Percentiles rank a stretch among this genome's conserved stretches.
These are phyloP conservation scores for Urophycis tenuis DNA, from an alignment of 2,797 vertebrate species.

Conservation along the genomic window DNA sequence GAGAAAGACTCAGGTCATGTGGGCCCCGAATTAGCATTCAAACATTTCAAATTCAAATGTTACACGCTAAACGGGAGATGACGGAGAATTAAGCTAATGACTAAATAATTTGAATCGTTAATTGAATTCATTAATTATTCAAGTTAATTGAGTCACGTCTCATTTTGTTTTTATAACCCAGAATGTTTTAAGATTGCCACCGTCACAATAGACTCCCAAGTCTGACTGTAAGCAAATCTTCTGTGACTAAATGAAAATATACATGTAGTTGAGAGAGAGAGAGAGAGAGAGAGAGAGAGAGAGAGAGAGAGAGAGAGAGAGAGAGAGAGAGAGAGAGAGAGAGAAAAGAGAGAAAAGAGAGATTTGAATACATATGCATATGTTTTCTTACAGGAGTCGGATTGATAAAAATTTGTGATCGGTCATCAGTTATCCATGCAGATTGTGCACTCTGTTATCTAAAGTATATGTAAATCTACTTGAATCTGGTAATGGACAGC, in stretches of 20 bases:
- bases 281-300: too few species aligned
- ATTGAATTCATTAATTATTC: slow-evolving; percentile 3
- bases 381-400: background rate
- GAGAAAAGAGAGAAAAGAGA: too few species aligned
- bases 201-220: background rate
- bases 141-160: slow-evolving; percentile 2
- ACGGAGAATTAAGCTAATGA: slow-evolving; percentile 1
- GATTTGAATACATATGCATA: too few species aligned
- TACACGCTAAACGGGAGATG: slow-evolving; percentile 2
- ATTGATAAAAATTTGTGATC: background rate
- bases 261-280: too few species aligned
- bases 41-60: background rate
- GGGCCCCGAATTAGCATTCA: background rate
- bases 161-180: background rate
- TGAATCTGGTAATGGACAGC: background rate
- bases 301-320: too few species aligned
- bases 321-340: too few species aligned
- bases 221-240: background rate
- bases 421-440: background rate
- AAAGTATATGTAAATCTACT: slow-evolving; percentile 6
- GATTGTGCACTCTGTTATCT: background rate
- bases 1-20: background rate
- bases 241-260: background rate
- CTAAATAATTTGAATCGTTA: background rate
- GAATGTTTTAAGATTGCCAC: background rate